Evolutionary conservation across 2,888 invertebrate species (phyloP).

Genomic region (Cheilosia grossa): DNA sequence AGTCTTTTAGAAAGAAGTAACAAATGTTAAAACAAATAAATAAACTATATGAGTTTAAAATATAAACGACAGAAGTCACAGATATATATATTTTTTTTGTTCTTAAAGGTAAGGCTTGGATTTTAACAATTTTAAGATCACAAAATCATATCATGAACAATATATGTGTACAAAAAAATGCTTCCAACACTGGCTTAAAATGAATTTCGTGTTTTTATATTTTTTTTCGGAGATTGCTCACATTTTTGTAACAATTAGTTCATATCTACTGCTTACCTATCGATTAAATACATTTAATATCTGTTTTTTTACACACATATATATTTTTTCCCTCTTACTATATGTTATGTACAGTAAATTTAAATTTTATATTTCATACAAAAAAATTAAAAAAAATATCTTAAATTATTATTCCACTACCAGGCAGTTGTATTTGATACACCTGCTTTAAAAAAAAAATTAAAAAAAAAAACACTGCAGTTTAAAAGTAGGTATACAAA

Average conservation of each 20-base stretch:
- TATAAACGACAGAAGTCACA: no score
- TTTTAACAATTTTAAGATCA: no score
- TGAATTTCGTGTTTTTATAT: no score
- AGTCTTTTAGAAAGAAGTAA: not conserved
- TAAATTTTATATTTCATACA: conserved; percentile 13
- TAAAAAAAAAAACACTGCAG: conserved; percentile 2
- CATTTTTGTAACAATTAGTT: conserved; percentile 36
- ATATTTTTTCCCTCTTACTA: not conserved
- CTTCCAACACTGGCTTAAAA: no score
- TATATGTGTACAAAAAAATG: no score
- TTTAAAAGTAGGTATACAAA: conserved; percentile 21
- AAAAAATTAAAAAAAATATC: conserved; percentile 18
- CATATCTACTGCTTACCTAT: conserved; percentile 61
- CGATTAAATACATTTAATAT: conserved; percentile 24
- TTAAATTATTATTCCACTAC: conserved; percentile 19
- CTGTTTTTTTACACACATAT: conserved; percentile 3
- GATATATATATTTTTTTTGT: no score
- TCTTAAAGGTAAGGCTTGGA: no score
- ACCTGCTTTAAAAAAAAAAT: not conserved
- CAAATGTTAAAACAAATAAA: not conserved
- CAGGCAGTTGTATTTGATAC: conserved; percentile 7
- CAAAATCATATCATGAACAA: no score
- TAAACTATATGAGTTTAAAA: not conserved
- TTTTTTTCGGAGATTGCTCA: not conserved
- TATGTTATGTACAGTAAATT: conserved; percentile 53